Evolutionary conservation across 2,113 vertebrate genomes (phyloP).

Genomic region (Cygnus buccinator): DNA sequence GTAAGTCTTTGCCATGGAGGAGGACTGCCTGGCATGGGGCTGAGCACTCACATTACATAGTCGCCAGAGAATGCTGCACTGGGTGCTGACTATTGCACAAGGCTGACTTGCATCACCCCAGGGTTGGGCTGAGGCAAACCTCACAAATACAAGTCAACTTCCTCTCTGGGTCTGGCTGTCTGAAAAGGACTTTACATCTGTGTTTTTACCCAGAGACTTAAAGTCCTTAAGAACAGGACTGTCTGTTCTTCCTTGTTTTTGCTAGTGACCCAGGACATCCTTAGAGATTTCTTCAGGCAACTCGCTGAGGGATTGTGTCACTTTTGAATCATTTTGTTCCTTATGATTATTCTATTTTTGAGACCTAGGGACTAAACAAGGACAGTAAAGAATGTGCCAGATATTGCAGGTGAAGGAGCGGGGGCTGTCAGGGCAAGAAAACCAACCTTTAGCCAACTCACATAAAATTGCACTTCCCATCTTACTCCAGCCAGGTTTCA

Average conservation of each 20-base stretch:
- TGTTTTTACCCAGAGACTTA: neutral
- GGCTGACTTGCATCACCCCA: neutral
- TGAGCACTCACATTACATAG: neutral
- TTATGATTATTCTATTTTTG: neutral
- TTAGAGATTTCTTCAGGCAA: neutral
- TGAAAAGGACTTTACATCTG: neutral
- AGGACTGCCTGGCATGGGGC: fast-evolving
- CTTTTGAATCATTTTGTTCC: neutral
- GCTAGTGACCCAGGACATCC: fast-evolving
- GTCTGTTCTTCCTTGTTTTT: neutral
- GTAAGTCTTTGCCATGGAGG: neutral
- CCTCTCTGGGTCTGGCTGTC: neutral
- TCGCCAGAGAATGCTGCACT: neutral
- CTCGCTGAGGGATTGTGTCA: neutral
- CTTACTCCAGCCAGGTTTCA: neutral
- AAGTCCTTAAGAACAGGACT: neutral
- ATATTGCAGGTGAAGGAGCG: neutral
- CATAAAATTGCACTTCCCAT: neutral
- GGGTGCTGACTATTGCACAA: neutral
- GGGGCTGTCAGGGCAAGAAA: neutral
- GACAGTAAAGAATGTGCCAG: neutral
- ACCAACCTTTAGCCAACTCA: neutral
- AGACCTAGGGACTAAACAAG: neutral
- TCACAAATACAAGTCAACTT: neutral
- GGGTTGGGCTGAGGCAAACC: neutral